phyloP scores from a whole-genome alignment of 2,888 invertebrate genomes.

The Azorinus chamasolen region DNA sequence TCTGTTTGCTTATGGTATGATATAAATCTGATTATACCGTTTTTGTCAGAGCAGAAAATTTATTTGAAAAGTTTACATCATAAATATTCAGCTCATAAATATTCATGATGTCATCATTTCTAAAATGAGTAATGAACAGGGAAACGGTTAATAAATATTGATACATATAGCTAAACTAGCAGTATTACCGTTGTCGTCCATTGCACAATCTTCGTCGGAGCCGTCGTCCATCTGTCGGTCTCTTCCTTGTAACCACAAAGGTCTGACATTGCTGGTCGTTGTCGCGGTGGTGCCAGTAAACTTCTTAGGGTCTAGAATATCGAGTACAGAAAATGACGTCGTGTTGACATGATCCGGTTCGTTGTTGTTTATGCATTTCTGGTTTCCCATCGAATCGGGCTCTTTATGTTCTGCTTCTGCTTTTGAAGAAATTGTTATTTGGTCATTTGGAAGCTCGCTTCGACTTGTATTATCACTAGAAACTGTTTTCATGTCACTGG shows the following conservation, averaged over 20 bases:
- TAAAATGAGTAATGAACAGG: no score
- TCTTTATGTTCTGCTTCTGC: no score
- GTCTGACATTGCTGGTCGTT: background rate
- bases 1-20: no score
- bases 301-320: constrained; percentile 81
- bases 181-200: constrained; percentile 20
- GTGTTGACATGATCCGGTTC: constrained; percentile 52
- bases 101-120: no score
- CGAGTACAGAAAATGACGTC: constrained; percentile 80
- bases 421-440: no score
- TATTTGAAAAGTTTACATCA: no score
- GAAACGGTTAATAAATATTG: background rate
- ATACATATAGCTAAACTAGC: background rate
- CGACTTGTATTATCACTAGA: no score
- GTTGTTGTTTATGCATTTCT: background rate
- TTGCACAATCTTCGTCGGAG: constrained; percentile 23
- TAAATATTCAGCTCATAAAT: no score
- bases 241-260: constrained; percentile 46
- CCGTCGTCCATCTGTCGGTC: constrained; percentile 6
- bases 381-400: background rate
- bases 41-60: no score
- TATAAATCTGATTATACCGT: no score
- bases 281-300: constrained; percentile 69
- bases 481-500: no score
- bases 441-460: no score